phyloP scores from a whole-genome alignment of 2,888 invertebrate species.

The Leptopterna dolabrata region DNA sequence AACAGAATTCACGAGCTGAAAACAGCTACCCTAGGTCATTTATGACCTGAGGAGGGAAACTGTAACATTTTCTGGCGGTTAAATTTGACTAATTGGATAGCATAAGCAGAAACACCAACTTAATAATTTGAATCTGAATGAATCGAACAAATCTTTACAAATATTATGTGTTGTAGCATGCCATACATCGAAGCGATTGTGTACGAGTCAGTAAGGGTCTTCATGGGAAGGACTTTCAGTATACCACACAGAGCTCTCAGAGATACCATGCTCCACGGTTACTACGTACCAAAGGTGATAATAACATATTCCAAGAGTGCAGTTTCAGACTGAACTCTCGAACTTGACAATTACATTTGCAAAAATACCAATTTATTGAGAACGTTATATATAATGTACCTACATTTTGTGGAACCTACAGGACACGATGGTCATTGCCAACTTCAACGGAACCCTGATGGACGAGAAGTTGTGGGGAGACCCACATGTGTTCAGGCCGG shows the following conservation, averaged over 20 bases:
- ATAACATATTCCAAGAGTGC: background rate
- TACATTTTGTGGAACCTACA: constrained; percentile 66
- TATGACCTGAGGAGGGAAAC: no score
- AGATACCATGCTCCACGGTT: constrained; percentile 79
- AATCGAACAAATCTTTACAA: no score
- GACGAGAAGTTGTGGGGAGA: constrained; percentile 76
- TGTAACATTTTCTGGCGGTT: no score
- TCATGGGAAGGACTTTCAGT: constrained; percentile 82
- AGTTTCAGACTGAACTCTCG: no score
- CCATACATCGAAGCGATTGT: constrained; percentile 84
- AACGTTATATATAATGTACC: no score
- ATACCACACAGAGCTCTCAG: constrained; percentile 82
- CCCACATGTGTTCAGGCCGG: constrained; percentile 79
- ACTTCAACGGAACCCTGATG: constrained; percentile 79
- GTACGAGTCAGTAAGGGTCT: constrained; percentile 81
- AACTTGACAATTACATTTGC: no score
- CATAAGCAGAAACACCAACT: no score
- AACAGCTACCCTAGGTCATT: no score
- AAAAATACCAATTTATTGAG: no score
- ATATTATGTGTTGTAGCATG: constrained; percentile 71
- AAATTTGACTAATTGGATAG: no score
- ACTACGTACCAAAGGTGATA: constrained; percentile 79
- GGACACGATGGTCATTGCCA: constrained; percentile 84
- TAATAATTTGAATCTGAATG: no score
- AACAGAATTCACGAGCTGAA: no score